A percentile compares a stretch with the other conserved stretches of the same genome.
phyloP scores from a whole-genome alignment of 2,113 vertebrate genomes.

The Loxodonta africana region DNA sequence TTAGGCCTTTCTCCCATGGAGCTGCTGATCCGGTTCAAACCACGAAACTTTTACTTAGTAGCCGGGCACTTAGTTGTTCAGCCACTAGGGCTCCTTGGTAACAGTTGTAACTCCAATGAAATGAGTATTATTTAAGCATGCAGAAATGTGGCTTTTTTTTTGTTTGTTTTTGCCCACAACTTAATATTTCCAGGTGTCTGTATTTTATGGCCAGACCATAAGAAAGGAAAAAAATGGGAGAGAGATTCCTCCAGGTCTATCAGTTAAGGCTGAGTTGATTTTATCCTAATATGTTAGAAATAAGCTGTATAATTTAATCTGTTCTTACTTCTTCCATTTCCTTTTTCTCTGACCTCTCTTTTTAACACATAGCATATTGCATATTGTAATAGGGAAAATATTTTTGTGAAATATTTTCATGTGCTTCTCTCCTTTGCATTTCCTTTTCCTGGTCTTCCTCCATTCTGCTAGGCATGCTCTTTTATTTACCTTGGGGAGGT shows the following conservation, averaged over 20 bases:
- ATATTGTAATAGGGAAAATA: constrained; percentile 24
- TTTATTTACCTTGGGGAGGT: not conserved
- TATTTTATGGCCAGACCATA: not conserved
- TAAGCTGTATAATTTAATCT: not conserved
- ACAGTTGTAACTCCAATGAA: not conserved
- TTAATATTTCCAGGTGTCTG: not conserved
- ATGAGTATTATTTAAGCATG: not conserved
- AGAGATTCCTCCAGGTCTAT: not conserved
- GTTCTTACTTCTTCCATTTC: not conserved
- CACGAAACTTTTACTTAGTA: not conserved
- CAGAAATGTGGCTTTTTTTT: not conserved
- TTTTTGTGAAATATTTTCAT: not conserved
- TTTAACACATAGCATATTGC: not conserved
- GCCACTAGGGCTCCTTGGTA: not conserved
- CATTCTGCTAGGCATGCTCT: not conserved
- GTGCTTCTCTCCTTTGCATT: not conserved
- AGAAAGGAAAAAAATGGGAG: not conserved
- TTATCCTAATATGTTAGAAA: not conserved
- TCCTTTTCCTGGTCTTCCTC: not conserved
- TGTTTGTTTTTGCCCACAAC: not conserved
- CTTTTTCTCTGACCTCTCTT: not conserved
- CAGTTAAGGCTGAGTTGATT: not conserved
- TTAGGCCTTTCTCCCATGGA: not conserved
- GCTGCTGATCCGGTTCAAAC: not conserved
- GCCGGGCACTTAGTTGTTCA: not conserved